These are phyloP conservation scores for Cynodonichthys magdalenae DNA, from an alignment of 2,797 vertebrate genomes.

Conservation along the genomic window DNA sequence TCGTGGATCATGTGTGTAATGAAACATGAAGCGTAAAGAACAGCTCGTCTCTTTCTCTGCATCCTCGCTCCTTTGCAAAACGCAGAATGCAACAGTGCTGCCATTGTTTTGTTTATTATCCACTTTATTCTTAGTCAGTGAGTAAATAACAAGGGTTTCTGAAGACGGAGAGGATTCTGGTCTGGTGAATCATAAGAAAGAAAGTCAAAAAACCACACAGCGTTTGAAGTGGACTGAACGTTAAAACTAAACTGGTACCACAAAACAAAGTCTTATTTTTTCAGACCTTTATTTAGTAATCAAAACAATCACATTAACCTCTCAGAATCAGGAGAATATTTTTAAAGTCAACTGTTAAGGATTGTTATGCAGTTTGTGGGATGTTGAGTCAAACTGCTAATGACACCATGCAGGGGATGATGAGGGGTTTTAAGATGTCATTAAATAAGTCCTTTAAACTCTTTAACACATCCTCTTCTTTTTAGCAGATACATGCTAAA, in stretches of 20 bases:
- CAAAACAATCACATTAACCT: neutral
- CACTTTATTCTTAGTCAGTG: slow-evolving; percentile 3
- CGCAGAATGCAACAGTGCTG: neutral
- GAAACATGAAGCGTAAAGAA: neutral
- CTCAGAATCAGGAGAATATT: neutral
- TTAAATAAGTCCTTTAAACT: slow-evolving; percentile 18
- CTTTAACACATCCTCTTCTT: slow-evolving; percentile 57
- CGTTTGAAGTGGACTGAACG: neutral
- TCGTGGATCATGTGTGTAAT: neutral
- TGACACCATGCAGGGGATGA: neutral
- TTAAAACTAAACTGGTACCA: neutral
- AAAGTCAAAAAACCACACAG: neutral
- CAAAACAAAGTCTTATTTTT: slow-evolving; percentile 1
- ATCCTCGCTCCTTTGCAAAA: neutral
- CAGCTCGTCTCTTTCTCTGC: neutral
- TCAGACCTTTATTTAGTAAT: neutral
- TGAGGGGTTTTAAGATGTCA: slow-evolving; percentile 6
- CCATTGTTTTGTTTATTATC: neutral
- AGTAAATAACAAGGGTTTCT: neutral
- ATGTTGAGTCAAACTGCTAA: slow-evolving; percentile 5
- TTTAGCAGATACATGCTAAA: slow-evolving; percentile 59
- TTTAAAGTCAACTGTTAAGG: neutral
- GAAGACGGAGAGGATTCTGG: slow-evolving; percentile 6
- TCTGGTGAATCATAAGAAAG: neutral
- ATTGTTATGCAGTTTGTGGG: neutral